Base-by-base conservation (phyloP, 2,888 invertebrate genomes). In the Sipha maydis region DNA sequence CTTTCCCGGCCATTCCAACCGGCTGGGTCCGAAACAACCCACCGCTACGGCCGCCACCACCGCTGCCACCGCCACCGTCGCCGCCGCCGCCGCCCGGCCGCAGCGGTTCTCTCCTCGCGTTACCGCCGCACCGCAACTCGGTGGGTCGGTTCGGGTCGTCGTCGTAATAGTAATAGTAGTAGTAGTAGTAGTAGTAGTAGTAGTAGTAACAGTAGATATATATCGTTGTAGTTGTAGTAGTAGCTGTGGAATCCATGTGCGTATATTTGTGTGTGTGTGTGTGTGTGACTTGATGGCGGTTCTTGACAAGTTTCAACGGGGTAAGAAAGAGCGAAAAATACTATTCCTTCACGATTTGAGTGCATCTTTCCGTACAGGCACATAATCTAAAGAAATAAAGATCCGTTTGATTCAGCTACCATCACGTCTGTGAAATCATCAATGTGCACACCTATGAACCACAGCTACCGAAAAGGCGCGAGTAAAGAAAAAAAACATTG, bases 1-100 rank as follows among this genome's bases (percentile, higher is more conserved):
- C 89, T 73, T 86, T 85, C 56, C 89, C 93, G 92, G 84, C 84
- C 84, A 73, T 83, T 75, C 77, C 89, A 82, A 89, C 89, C 89
- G 89, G 88, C 89, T 89, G 83, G 89, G 85, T 48, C 89, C 89
- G 67, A 77, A 67, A 77, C 84, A 11, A 61, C 83, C 73, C 85
- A 21, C 80, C 48, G 34, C 79, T 82, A 5, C 75, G 69, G 21
- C 73, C 71, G 25, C 48, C 41, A 11, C 21, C 11, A n/a, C 8
- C 71, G 28, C 54, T 25, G 54, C n/a, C 71, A 28, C 38, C 41
- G 61, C 11, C 19, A 21, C 5, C 69, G n/a, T 48, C 48, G 69
- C n/a, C 82, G 41, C 73, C 85, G 17, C 80, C 48, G 17, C 79
- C 84, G 14, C 78, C 85, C 75, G 69, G 21, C 73, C 71, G 25